phyloP scores from a whole-genome alignment of 2,113 vertebrate genomes.

The Alouatta palliata region DNA sequence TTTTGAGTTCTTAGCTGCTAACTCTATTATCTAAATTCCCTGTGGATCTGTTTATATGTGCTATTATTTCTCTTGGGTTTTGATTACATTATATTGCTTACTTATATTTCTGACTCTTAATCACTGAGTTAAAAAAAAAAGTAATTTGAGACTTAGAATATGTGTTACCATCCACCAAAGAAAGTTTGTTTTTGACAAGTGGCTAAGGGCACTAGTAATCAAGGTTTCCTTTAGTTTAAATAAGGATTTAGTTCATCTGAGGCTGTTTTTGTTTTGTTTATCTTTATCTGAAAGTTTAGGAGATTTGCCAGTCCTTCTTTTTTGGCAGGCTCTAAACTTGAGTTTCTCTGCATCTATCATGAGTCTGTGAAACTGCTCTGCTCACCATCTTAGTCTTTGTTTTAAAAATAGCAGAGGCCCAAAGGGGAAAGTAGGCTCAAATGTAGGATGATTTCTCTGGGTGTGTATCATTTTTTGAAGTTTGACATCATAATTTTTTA shows the following conservation, averaged over 20 bases:
- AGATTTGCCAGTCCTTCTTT: not conserved
- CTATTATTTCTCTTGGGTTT: constrained; percentile 45
- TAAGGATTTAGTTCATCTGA: not conserved
- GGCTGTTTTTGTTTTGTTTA: not conserved
- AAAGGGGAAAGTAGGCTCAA: not conserved
- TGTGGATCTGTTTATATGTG: constrained; percentile 27
- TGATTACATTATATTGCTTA: not conserved
- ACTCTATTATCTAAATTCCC: not conserved
- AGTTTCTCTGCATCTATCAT: constrained; percentile 22
- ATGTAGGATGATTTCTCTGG: not conserved
- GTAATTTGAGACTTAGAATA: constrained; percentile 6
- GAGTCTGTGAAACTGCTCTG: not conserved
- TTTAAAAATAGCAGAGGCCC: not conserved
- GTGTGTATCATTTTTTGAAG: not conserved
- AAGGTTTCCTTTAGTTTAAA: not conserved
- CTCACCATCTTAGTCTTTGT: not conserved
- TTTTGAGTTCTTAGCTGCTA: not conserved
- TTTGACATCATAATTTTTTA: constrained; percentile 19
- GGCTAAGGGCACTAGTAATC: not conserved
- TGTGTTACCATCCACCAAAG: not conserved
- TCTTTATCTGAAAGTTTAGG: not conserved
- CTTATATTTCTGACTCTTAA: not conserved
- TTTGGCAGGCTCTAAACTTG: not conserved
- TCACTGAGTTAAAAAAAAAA: not conserved
- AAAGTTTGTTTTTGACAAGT: constrained; percentile 19